A percentile compares a stretch with the other conserved stretches of the same genome.
Evolutionary conservation across 2,797 vertebrate species (phyloP).

Genomic region (Eutrigla gurnardus): DNA sequence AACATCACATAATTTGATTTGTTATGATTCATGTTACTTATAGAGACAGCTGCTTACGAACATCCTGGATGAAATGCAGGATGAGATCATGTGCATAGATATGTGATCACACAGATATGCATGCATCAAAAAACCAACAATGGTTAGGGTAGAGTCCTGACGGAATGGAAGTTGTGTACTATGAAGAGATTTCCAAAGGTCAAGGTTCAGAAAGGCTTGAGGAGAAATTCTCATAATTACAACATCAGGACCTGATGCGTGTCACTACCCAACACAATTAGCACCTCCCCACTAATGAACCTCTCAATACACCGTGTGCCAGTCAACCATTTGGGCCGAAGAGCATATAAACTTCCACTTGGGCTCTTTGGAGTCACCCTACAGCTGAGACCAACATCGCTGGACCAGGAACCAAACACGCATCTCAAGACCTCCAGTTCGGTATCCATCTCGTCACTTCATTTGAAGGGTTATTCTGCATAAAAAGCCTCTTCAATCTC

Average conservation of each 20-base stretch:
- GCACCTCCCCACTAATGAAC: slow-evolving; percentile 66
- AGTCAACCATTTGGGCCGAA: slow-evolving; percentile 53
- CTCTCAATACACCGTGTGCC: slow-evolving; percentile 53
- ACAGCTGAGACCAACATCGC: slow-evolving; percentile 52
- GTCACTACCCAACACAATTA: slow-evolving; percentile 68
- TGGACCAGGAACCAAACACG: slow-evolving; percentile 37
- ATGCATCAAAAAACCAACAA: slow-evolving; percentile 19
- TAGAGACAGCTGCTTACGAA: slow-evolving; percentile 46
- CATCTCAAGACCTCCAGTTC: slow-evolving; percentile 19
- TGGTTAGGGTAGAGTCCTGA: slow-evolving; percentile 13
- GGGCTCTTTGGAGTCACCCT: slow-evolving; percentile 33
- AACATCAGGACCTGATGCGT: slow-evolving; percentile 35
- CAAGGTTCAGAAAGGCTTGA: neutral
- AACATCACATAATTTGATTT: slow-evolving; percentile 64
- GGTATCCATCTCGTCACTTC: slow-evolving; percentile 23
- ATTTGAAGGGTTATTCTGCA: neutral
- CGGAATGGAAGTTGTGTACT: slow-evolving; percentile 13
- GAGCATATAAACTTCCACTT: slow-evolving; percentile 58
- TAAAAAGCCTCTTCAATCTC: neutral
- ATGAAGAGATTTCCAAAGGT: neutral
- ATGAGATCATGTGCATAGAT: slow-evolving; percentile 61
- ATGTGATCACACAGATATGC: slow-evolving; percentile 54
- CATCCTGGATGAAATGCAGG: slow-evolving; percentile 44
- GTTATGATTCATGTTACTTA: slow-evolving; percentile 65
- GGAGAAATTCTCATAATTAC: neutral